Conservation (phyloP, 2,888 invertebrate genomes). For the Dasysyrphus albostriatus region DNA sequence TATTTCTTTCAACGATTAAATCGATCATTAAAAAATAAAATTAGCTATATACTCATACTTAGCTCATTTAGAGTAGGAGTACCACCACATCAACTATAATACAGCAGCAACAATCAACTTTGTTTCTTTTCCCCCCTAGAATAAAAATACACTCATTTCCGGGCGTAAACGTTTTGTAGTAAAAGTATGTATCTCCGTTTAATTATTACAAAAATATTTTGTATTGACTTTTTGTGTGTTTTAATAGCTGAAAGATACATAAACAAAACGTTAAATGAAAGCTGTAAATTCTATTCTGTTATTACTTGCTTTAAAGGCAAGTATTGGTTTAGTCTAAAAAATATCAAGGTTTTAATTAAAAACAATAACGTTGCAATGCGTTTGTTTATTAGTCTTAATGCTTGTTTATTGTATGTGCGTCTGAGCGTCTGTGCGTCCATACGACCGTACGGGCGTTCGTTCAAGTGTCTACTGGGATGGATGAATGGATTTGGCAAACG, state of each 20-base stretch:
- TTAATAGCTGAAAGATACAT: conserved; percentile 42
- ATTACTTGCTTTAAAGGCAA: neutral
- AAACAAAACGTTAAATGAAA: conserved; percentile 11
- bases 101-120: neutral
- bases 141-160: conserved; percentile 52
- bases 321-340: too few relatives aligned
- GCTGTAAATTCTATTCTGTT: conserved; percentile 8
- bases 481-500: too few relatives aligned
- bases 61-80: conserved; percentile 40
- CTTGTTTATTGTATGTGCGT: too few relatives aligned
- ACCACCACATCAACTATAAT: neutral
- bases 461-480: too few relatives aligned
- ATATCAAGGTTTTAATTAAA: too few relatives aligned
- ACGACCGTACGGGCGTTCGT: too few relatives aligned
- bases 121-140: neutral
- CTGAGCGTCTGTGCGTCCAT: too few relatives aligned
- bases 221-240: conserved; percentile 42
- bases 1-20: conserved; percentile 58
- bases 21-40: conserved; percentile 65
- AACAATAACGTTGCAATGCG: too few relatives aligned
- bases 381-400: too few relatives aligned
- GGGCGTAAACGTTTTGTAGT: conserved; percentile 37
- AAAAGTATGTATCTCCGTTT: conserved; percentile 10
- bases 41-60: too few relatives aligned
- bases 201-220: conserved; percentile 58